These are phyloP conservation scores for Natator depressus DNA, from an alignment of 2,113 vertebrate genomes.

Conservation along the genomic window DNA sequence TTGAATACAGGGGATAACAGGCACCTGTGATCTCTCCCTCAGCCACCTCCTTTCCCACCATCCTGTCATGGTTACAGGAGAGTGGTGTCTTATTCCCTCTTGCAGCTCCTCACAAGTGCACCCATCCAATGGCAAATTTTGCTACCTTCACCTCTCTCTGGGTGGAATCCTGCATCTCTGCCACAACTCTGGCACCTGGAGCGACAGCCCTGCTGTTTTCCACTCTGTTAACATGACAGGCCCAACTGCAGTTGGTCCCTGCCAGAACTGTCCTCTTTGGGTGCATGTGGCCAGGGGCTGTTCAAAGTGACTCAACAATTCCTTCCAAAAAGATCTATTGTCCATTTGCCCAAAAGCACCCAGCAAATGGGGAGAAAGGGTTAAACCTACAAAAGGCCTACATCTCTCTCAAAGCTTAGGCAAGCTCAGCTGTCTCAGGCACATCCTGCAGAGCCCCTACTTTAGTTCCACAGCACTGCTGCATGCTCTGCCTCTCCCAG, in stretches of 20 bases:
- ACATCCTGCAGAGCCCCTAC: background rate
- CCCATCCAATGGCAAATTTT: background rate
- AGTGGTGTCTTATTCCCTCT: background rate
- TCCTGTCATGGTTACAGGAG: background rate
- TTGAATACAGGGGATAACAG: background rate
- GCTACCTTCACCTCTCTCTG: background rate
- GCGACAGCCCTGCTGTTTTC: background rate
- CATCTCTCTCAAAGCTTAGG: constrained; percentile 40
- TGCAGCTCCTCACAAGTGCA: background rate
- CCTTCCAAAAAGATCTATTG: background rate
- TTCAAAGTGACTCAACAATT: background rate
- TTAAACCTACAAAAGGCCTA: constrained; percentile 56
- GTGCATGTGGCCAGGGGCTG: background rate
- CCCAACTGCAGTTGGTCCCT: background rate
- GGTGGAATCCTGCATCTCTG: background rate
- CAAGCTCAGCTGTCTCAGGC: constrained; percentile 43
- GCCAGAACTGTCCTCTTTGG: background rate
- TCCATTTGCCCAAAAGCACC: background rate
- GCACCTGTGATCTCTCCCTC: no score
- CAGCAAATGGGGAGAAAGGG: constrained; percentile 36
- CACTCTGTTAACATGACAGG: background rate
- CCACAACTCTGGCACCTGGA: background rate
- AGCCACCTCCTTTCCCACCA: background rate
- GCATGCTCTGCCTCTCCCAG: background rate
- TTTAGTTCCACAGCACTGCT: background rate